Conservation (phyloP, 2,888 invertebrate genomes). For the Sclerodermus sp. region DNA sequence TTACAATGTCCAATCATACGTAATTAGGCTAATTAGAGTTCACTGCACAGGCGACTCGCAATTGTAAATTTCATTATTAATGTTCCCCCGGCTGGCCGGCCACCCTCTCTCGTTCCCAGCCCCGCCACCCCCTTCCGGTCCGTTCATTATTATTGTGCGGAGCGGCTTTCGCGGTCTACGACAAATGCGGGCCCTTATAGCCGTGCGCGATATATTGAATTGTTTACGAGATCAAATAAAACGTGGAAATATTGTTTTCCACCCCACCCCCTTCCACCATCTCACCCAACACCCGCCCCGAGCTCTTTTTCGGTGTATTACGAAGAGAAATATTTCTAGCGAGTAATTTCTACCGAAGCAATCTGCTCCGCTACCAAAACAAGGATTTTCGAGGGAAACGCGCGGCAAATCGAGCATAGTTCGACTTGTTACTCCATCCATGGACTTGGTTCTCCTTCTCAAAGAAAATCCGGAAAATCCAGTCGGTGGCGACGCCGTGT, state of each 20-base stretch:
- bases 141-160: too few relatives aligned
- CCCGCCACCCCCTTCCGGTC: too few relatives aligned
- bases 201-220: too few relatives aligned
- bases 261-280: too few relatives aligned
- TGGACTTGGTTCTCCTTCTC: constrained; percentile 10
- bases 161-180: too few relatives aligned
- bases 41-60: background rate
- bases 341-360: background rate
- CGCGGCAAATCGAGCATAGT: background rate
- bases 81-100: background rate
- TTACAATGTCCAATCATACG: background rate
- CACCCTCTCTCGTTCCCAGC: too few relatives aligned
- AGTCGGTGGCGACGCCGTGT: constrained; percentile 25
- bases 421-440: constrained; percentile 3
- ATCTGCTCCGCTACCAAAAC: background rate
- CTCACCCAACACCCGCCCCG: too few relatives aligned
- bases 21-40: constrained; percentile 6
- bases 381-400: background rate
- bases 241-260: too few relatives aligned
- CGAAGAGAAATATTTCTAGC: background rate
- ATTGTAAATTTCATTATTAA: constrained; percentile 1
- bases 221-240: too few relatives aligned
- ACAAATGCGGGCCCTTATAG: too few relatives aligned
- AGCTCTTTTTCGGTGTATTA: too few relatives aligned
- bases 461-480: constrained; percentile 36